These are phyloP conservation scores for Ferdinandea cuprea DNA, from an alignment of 2,888 invertebrate species.

Conservation along the genomic window DNA sequence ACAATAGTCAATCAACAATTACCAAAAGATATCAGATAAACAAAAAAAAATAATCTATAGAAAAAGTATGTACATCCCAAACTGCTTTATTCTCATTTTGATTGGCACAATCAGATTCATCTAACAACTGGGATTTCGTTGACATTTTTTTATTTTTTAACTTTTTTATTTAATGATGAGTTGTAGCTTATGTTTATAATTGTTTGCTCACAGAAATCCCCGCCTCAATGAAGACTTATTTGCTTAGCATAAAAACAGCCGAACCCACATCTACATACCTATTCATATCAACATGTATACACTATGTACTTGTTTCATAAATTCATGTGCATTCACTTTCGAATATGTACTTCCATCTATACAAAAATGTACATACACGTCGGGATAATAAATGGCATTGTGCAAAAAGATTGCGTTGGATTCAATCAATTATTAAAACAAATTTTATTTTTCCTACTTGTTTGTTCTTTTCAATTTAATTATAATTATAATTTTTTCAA, in stretches of 20 bases:
- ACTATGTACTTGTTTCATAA: constrained; percentile 43
- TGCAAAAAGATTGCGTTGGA: constrained; percentile 41
- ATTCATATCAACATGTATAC: constrained; percentile 60
- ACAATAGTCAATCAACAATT: too few species aligned
- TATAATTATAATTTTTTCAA: constrained; percentile 53
- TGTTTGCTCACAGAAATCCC: constrained; percentile 25
- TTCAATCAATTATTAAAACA: constrained; percentile 55
- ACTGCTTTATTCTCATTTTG: too few species aligned
- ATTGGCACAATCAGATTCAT: too few species aligned
- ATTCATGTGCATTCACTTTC: background rate
- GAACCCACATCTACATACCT: constrained; percentile 4
- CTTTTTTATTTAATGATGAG: constrained; percentile 31
- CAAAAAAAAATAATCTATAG: too few species aligned
- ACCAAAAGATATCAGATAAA: too few species aligned
- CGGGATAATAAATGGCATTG: constrained; percentile 23
- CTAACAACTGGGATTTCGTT: too few species aligned
- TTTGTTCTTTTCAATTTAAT: constrained; percentile 56
- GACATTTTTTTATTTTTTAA: constrained; percentile 13
- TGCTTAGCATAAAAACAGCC: constrained; percentile 23
- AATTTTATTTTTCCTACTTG: constrained; percentile 55
- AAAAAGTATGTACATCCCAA: too few species aligned
- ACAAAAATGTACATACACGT: background rate
- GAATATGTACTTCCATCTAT: too few species aligned
- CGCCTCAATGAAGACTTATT: background rate
- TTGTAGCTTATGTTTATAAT: constrained; percentile 26